Base-by-base conservation (phyloP, 2,888 invertebrate genomes). In the Drosophila tripunctata region DNA sequence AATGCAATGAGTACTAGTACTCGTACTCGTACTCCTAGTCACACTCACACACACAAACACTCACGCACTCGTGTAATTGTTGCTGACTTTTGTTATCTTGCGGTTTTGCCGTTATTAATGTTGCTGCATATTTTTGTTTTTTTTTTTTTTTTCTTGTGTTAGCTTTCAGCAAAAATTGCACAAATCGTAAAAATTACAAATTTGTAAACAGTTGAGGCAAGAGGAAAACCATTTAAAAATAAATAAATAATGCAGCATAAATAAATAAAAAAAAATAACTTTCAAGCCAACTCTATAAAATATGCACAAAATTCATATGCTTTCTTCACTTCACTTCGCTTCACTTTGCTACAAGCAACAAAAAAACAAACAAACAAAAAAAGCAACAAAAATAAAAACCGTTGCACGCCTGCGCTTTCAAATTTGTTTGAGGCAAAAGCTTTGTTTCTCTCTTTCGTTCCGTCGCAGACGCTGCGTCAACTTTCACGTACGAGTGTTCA, bases 361-460 rank as follows among this genome's bases (percentile, higher is more conserved):
- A 67, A 54, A 73, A 65, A 2, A 27, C 1, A 6, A 27, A 73
- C 24, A 48, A 12, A 57, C 17, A 12, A 57, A 40, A 56, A 33
- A 41, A 40, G 58, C 51, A 74, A 70, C 56, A 71, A 67, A 51
- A 73, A 69, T 56, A 61, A 75, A 75, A 80, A 54, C 78, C 87
- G 87, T 84, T 87, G 75, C 68, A 81, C 87, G 81, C 68, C 72
- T 77, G 80, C 77, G 77, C 71, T 83, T 86, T 86, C 73, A 76
- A 83, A 83, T 57, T 56, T 54, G 50, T 63, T 62, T 67, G 31
- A n/a, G n/a, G n/a, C n/a, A n/a, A n/a, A n/a, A 55, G 24, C 56
- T 54, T 63, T 57, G 58, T 50, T 62, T 61, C 47, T 40, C 54
- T 27, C 0, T 2, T 43, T 38, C 22, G 19, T 14, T 44, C 47